A percentile compares a stretch with the other conserved stretches of the same genome.
phyloP scores from a whole-genome alignment of 1,140 invertebrate species.

The Drosophila pseudoananassae region DNA sequence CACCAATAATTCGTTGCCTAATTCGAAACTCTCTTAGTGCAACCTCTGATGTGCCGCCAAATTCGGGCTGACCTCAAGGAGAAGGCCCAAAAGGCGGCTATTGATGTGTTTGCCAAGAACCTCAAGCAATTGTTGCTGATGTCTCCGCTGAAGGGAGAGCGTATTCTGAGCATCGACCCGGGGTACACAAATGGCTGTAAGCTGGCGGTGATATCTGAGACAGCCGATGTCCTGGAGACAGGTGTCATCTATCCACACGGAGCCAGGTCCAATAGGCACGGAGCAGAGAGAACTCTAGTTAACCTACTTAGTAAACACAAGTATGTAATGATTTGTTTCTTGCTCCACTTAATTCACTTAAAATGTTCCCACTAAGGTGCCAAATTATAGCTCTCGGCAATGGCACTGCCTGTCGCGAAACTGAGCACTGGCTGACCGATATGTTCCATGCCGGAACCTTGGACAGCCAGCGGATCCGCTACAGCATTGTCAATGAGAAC shows the following conservation, averaged over 20 bases:
- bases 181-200: constrained; percentile 95
- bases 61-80: constrained; percentile 90
- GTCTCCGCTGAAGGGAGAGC: constrained; percentile 91
- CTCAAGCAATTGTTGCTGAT: constrained; percentile 92
- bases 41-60: constrained; percentile 88
- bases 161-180: constrained; percentile 94
- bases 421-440: constrained; percentile 90
- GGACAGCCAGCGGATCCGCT: constrained; percentile 86
- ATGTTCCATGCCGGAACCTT: constrained; percentile 87
- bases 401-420: constrained; percentile 94
- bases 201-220: constrained; percentile 89
- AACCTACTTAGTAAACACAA: constrained; percentile 65
- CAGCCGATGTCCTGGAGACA: constrained; percentile 89
- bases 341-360: neutral
- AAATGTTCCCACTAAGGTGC: constrained; percentile 84
- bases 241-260: constrained; percentile 88
- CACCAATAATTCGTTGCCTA: neutral
- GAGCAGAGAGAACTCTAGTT: constrained; percentile 50
- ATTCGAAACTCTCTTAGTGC: constrained; percentile 61
- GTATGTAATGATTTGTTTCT: constrained; percentile 30
- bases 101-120: constrained; percentile 93
- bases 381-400: constrained; percentile 93
- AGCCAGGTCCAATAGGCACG: constrained; percentile 54
- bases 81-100: constrained; percentile 91
- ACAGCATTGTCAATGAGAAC: constrained; percentile 94